Conservation (phyloP, 2,113 vertebrate genomes). For the Lates calcarifer region DNA sequence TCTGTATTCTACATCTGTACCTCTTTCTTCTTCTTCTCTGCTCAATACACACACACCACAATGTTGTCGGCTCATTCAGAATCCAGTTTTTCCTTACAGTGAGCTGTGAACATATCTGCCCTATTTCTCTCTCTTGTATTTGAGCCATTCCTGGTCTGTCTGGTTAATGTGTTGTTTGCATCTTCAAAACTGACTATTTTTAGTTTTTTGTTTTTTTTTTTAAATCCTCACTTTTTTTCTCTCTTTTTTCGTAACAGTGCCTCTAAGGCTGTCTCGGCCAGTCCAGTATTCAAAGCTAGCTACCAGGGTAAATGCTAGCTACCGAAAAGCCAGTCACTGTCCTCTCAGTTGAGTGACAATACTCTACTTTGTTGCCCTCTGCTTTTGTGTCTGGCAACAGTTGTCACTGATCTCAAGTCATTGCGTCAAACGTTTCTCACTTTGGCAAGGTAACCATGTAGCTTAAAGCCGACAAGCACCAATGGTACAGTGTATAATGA, state of each 20-base stretch:
- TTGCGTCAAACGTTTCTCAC: not conserved
- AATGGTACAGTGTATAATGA: constrained; percentile 23
- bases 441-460: constrained; percentile 53
- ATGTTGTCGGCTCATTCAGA: constrained; percentile 6
- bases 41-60: not conserved
- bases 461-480: constrained; percentile 49
- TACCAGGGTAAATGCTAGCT: constrained; percentile 53
- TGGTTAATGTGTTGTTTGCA: constrained; percentile 23
- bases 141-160: constrained; percentile 36
- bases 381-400: constrained; percentile 21
- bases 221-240: not conserved
- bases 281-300: constrained; percentile 61
- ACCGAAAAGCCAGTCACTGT: constrained; percentile 58
- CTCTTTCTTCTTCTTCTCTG: constrained; percentile 29
- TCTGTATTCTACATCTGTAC: constrained; percentile 18
- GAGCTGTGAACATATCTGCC: constrained; percentile 27
- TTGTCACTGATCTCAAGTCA: not conserved
- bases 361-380: constrained; percentile 35
- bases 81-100: constrained; percentile 3
- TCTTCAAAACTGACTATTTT: constrained; percentile 30
- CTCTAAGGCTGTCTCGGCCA: constrained; percentile 74
- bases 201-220: constrained; percentile 18
- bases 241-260: constrained; percentile 67
- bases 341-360: constrained; percentile 27
- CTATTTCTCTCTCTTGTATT: constrained; percentile 13